phyloP scores from a whole-genome alignment of 2,888 invertebrate genomes.

The Eupsilia transversa region DNA sequence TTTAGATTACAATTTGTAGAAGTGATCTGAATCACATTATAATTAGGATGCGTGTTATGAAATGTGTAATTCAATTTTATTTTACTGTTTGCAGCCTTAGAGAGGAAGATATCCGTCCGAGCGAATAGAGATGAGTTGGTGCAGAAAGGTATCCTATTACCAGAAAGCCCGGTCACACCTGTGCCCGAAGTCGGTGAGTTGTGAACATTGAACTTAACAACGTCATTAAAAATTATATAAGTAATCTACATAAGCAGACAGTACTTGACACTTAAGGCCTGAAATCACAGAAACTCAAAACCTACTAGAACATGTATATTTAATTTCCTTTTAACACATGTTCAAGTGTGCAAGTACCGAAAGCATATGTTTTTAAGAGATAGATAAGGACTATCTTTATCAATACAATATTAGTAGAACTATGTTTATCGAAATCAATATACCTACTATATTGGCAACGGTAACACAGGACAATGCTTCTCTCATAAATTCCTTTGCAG shows the following conservation, averaged over 20 bases:
- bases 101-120: conserved; percentile 99
- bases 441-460: conserved; percentile 1
- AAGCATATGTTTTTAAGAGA: conserved; percentile 11
- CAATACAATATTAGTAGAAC: conserved; percentile 18
- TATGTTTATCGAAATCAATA: conserved; percentile 23
- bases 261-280: background rate
- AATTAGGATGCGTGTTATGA: background rate
- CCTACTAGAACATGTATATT: background rate
- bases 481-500: conserved; percentile 19
- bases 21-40: background rate
- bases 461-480: conserved; percentile 31
- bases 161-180: conserved; percentile 96
- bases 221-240: no score
- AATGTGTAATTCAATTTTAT: conserved; percentile 29
- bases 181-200: conserved; percentile 95
- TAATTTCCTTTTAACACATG: background rate
- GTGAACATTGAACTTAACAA: background rate
- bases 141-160: conserved; percentile 98
- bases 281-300: background rate
- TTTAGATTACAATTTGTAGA: background rate
- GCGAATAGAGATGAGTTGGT: conserved; percentile 99
- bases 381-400: conserved; percentile 17
- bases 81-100: conserved; percentile 94
- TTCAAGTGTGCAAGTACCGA: background rate
- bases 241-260: no score